Conservation (phyloP, 92 coral and sea anemone genomes). For the Porites divaricata region DNA sequence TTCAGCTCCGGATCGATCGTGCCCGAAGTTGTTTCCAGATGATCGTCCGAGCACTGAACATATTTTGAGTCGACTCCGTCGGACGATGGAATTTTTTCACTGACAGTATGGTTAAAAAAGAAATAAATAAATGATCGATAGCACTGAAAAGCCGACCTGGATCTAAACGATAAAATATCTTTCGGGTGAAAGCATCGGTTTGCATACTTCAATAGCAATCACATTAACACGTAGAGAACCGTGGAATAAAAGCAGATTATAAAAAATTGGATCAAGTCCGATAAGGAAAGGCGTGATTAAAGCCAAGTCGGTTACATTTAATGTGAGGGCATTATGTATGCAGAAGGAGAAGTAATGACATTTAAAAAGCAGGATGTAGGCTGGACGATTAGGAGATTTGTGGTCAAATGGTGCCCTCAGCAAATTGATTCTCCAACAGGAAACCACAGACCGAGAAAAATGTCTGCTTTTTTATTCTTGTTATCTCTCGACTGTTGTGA, state of each 20-base stretch:
- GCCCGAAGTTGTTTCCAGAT: no score
- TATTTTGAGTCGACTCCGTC: no score
- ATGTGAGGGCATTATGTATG: background rate
- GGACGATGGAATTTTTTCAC: no score
- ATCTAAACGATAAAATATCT: no score
- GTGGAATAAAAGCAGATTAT: background rate
- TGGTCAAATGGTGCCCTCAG: conserved; percentile 19
- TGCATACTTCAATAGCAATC: background rate
- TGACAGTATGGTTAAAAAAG: no score
- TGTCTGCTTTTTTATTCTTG: background rate
- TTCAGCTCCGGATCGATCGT: no score
- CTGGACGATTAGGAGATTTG: conserved; percentile 14
- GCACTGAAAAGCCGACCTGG: no score
- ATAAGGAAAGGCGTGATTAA: background rate
- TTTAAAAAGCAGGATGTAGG: conserved; percentile 38
- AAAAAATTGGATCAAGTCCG: background rate
- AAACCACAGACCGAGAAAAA: background rate
- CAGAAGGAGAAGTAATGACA: conserved; percentile 25
- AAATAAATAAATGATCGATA: no score
- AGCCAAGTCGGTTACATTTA: background rate
- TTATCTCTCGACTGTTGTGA: background rate
- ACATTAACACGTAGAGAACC: background rate
- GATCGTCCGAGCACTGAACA: no score
- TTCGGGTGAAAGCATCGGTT: background rate
- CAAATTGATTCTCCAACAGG: background rate